Evolutionary conservation across 2,113 vertebrate species (phyloP).

Genomic region (Ceratotherium simum): DNA sequence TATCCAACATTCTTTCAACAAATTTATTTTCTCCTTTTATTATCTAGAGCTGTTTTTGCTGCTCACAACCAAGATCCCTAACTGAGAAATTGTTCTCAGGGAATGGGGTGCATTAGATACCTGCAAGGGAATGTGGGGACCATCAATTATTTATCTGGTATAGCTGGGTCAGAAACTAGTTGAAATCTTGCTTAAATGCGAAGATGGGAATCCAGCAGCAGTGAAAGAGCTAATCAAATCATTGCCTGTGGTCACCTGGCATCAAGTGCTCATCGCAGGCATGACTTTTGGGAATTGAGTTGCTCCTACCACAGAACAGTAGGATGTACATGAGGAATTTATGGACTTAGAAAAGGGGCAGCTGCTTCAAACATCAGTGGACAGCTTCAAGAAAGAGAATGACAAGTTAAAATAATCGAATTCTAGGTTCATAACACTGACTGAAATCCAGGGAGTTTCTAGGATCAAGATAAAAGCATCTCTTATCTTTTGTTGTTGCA

Average conservation of each 20-base stretch:
- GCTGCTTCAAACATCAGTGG: slow-evolving; percentile 68
- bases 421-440: slow-evolving; percentile 60
- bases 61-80: not conserved
- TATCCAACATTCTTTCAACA: not conserved
- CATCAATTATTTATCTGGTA: slow-evolving; percentile 5
- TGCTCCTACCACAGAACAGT: slow-evolving; percentile 28
- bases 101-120: not conserved
- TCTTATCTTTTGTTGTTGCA: slow-evolving; percentile 66
- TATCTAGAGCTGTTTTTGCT: not conserved
- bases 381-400: slow-evolving; percentile 66
- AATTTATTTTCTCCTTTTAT: slow-evolving; percentile 29
- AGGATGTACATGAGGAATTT: slow-evolving; percentile 67
- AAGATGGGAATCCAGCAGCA: slow-evolving; percentile 42
- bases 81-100: not conserved
- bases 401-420: slow-evolving; percentile 75
- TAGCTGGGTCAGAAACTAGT: slow-evolving; percentile 26
- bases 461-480: slow-evolving; percentile 75
- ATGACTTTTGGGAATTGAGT: slow-evolving; percentile 36
- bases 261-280: not conserved
- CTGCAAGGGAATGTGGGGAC: not conserved
- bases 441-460: slow-evolving; percentile 69
- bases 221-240: slow-evolving; percentile 68
- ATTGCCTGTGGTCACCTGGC: slow-evolving; percentile 69
- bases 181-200: slow-evolving; percentile 53
- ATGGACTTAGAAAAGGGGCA: slow-evolving; percentile 64